Percentiles rank a stretch among this genome's conserved stretches.
Evolutionary conservation across 2,113 vertebrate genomes (phyloP).

Genomic region (Melanostigma gelatinosum): DNA sequence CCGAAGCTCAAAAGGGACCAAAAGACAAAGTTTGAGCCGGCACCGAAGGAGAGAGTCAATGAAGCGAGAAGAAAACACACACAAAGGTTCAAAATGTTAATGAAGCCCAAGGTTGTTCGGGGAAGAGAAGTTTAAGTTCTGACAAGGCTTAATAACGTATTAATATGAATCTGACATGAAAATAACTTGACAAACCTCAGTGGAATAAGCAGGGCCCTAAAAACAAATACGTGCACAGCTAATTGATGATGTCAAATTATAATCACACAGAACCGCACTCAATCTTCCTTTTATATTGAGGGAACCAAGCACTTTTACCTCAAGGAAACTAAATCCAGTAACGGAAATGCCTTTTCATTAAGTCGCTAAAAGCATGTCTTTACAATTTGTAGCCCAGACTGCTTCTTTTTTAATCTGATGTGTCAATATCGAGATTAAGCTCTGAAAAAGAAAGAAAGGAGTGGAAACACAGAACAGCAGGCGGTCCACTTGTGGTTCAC

Average conservation of each 20-base stretch:
- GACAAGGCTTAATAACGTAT: slow-evolving; percentile 52
- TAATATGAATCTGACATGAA: slow-evolving; percentile 52
- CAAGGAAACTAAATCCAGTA: slow-evolving; percentile 9
- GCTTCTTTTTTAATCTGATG: slow-evolving; percentile 27
- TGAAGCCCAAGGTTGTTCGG: slow-evolving; percentile 63
- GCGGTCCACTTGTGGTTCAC: slow-evolving; percentile 60
- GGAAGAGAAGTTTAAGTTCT: slow-evolving; percentile 50
- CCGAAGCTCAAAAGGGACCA: slow-evolving; percentile 33
- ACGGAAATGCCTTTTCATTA: slow-evolving; percentile 41
- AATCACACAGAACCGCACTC: slow-evolving; percentile 15
- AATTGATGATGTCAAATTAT: slow-evolving; percentile 40
- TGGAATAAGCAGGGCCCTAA: slow-evolving; percentile 13
- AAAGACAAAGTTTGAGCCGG: slow-evolving; percentile 27
- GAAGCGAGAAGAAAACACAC: slow-evolving; percentile 55
- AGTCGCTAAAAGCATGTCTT: slow-evolving; percentile 21
- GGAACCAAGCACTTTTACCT: slow-evolving; percentile 24
- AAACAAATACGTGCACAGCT: slow-evolving; percentile 8
- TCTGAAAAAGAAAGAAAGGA: slow-evolving; percentile 45
- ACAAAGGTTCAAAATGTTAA: slow-evolving; percentile 57
- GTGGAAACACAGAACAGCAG: slow-evolving; percentile 60
- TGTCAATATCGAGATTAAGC: slow-evolving; percentile 67
- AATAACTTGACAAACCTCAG: slow-evolving; percentile 16
- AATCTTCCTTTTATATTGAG: neutral
- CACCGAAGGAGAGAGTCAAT: slow-evolving; percentile 28
- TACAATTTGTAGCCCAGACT: slow-evolving; percentile 32